Percentiles rank a stretch among this genome's conserved stretches.
Conservation (phyloP, 1,140 invertebrate genomes). For the Drosophila leontia region DNA sequence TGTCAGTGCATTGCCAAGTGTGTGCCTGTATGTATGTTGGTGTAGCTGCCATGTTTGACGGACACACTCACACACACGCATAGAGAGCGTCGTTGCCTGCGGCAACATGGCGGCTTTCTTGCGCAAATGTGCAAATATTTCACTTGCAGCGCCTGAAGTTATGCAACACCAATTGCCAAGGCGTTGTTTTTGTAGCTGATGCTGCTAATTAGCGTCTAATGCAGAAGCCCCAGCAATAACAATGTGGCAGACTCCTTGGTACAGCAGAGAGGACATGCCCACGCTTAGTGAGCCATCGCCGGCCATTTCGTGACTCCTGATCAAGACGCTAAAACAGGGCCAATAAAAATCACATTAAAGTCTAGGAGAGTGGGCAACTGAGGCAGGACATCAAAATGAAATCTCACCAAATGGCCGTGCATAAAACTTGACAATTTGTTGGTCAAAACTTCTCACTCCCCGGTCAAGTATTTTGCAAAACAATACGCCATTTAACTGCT, state of each 20-base stretch:
- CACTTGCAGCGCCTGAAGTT: slow-evolving; percentile 37
- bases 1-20: background rate
- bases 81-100: background rate
- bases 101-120: slow-evolving; percentile 37
- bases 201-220: slow-evolving; percentile 52
- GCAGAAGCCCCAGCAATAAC: slow-evolving; percentile 31
- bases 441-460: slow-evolving; percentile 50
- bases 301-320: slow-evolving; percentile 19
- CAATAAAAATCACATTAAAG: slow-evolving; percentile 56
- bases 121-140: slow-evolving; percentile 63
- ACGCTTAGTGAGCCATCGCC: slow-evolving; percentile 1
- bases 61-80: slow-evolving; percentile 1
- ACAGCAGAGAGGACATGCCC: background rate
- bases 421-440: slow-evolving; percentile 70
- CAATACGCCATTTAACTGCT: slow-evolving; percentile 76
- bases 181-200: slow-evolving; percentile 35
- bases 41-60: slow-evolving; percentile 20
- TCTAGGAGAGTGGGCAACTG: background rate
- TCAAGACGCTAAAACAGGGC: slow-evolving; percentile 13
- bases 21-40: background rate
- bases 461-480: slow-evolving; percentile 74
- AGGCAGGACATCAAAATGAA: slow-evolving; percentile 48
- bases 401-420: slow-evolving; percentile 47
- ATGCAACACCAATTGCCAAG: slow-evolving; percentile 38
- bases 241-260: slow-evolving; percentile 1